Conservation (phyloP, 1,140 invertebrate species). For the Stegodyphus dumicola region DNA sequence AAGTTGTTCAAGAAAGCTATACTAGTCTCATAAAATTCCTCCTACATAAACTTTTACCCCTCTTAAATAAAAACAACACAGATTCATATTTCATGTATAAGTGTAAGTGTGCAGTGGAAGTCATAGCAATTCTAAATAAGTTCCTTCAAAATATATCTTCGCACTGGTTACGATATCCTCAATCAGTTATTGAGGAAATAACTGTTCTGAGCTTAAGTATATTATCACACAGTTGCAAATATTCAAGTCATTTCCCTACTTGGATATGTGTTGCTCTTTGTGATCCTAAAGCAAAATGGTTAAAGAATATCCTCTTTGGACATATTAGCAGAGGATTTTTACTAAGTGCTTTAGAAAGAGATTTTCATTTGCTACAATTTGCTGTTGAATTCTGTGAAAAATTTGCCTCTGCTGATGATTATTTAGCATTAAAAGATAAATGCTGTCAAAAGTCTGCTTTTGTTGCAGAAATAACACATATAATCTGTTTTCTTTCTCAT, state of each 20-base stretch:
- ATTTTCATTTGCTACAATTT: conserved; percentile 6
- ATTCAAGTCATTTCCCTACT: not conserved
- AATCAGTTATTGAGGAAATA: conserved; percentile 34
- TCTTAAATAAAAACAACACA: not conserved
- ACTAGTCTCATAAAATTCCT: conserved; percentile 41
- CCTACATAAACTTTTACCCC: conserved; percentile 2
- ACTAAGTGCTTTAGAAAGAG: conserved; percentile 6
- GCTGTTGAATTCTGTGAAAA: conserved; percentile 27
- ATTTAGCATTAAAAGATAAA: not conserved
- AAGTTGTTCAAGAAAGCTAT: conserved; percentile 49
- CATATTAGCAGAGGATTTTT: conserved; percentile 38
- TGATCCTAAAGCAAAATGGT: conserved; percentile 43
- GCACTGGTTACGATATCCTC: conserved; percentile 47
- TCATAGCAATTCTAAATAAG: conserved; percentile 40
- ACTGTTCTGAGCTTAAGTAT: conserved; percentile 32
- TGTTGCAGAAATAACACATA: conserved; percentile 37
- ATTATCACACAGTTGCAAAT: not conserved
- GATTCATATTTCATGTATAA: not conserved
- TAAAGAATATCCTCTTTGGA: conserved; percentile 48
- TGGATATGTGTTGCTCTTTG: conserved; percentile 39
- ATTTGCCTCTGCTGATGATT: not conserved
- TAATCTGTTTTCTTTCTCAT: conserved; percentile 45
- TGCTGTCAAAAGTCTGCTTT: conserved; percentile 26
- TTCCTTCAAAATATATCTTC: conserved; percentile 45
- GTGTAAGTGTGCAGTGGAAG: conserved; percentile 4